phyloP scores from a whole-genome alignment of 2,797 vertebrate species.

The Serranus cabrilla region DNA sequence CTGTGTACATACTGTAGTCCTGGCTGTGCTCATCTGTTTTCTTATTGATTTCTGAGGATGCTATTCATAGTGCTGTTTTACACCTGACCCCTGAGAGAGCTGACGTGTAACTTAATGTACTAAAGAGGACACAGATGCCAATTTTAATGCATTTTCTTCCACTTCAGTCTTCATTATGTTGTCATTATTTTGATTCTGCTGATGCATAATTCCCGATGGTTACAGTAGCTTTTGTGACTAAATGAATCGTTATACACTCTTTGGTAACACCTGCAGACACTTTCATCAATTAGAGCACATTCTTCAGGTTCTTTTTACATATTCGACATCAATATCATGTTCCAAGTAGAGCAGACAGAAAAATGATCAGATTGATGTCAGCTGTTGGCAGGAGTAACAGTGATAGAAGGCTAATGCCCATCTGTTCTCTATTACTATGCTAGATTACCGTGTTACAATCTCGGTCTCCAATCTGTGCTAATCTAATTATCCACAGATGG shows the following conservation, averaged over 20 bases:
- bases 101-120: not conserved
- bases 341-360: conserved; percentile 29
- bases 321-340: not conserved
- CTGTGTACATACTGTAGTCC: conserved; percentile 9
- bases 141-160: not conserved
- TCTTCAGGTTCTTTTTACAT: not conserved
- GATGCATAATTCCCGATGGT: not conserved
- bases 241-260: conserved; percentile 3
- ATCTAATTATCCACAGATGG: conserved; percentile 76
- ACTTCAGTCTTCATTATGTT: not conserved
- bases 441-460: conserved; percentile 65
- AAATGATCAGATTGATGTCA: conserved; percentile 32
- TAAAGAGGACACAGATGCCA: not conserved
- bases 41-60: conserved; percentile 50
- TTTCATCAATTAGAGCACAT: not conserved
- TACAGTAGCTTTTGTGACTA: not conserved
- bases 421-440: conserved; percentile 62
- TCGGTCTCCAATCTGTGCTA: conserved; percentile 64
- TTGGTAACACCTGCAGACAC: conserved; percentile 5
- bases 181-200: not conserved
- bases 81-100: conserved; percentile 18
- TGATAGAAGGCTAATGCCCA: conserved; percentile 57
- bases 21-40: conserved; percentile 24
- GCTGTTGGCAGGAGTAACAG: conserved; percentile 31
- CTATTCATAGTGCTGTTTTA: conserved; percentile 41